Evolutionary conservation across 2,113 vertebrate genomes (phyloP), one percentile per base, ranked within the genome.

Genomic region (Callipepla squamata): DNA sequence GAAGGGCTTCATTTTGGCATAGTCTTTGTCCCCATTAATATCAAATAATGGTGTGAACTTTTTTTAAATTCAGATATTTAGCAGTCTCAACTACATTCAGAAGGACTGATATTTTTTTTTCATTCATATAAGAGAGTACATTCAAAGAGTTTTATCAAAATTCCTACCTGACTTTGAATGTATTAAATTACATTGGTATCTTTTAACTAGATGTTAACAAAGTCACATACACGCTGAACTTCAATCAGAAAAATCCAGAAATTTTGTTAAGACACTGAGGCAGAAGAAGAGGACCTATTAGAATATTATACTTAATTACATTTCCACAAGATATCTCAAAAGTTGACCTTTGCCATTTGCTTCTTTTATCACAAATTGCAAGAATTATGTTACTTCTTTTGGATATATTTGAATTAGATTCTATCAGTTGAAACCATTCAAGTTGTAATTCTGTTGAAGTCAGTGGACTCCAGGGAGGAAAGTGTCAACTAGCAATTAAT

Each of bases 281-380:
- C 62, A 87, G 63, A 82, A 69, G 67, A 86, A 63, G 44, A 78
- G 6, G 30, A 80, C 66, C 66, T 65, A 89, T 81, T 48, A 93
- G 53, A 89, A 79, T 34, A 51, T 47, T 32, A 51, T 66, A 50
- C 66, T 94, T 92, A 90, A 92, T 95, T 80, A 81, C 77, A 93
- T 93, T 95, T 92, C 55, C 72, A 83, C 15, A 62, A 89, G 78
- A 69, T 36, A 78, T 80, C 66, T 79, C 51, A 87, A 87, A 94
- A 94, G 51, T 45, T 88, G 90, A 95, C 90, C 88, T 91, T 91
- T 95, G 80, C 69, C 83, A 73, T 93, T 62, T 75, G 47, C 77
- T 95, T 59, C 40, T 88, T 94, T 91, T 86, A 85, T 88, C 69
- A 36, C 13, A 42, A 34, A 78, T 61, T 92, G 69, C 77, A 92